Percentiles rank a stretch among this genome's conserved stretches.
phyloP scores from a whole-genome alignment of 2,888 invertebrate species.

The Ligdia adustata region DNA sequence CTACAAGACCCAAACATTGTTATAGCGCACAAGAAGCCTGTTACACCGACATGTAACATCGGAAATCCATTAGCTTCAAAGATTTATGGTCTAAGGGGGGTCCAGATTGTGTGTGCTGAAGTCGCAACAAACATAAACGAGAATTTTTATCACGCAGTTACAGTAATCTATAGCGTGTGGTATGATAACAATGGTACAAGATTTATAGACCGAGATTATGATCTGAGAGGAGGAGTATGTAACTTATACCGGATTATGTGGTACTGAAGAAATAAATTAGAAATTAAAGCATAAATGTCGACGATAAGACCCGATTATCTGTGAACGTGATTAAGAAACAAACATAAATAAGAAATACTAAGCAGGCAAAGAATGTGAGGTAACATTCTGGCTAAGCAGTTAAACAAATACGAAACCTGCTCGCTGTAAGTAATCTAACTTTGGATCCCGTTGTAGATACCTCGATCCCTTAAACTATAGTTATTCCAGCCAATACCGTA shows the following conservation, averaged over 20 bases:
- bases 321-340: background rate
- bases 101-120: constrained; percentile 25
- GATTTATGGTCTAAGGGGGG: constrained; percentile 36
- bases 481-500: constrained; percentile 58
- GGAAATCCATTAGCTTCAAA: constrained; percentile 44
- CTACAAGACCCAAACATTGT: constrained; percentile 38
- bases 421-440: constrained; percentile 7
- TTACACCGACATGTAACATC: constrained; percentile 49
- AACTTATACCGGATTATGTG: constrained; percentile 4
- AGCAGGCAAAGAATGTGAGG: background rate
- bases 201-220: constrained; percentile 23
- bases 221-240: constrained; percentile 6
- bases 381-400: background rate
- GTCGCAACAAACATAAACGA: constrained; percentile 23
- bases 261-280: constrained; percentile 8
- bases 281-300: constrained; percentile 1
- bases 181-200: constrained; percentile 23
- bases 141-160: constrained; percentile 21
- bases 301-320: background rate
- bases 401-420: constrained; percentile 1
- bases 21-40: constrained; percentile 43
- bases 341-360: no score
- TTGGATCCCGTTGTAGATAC: constrained; percentile 20
- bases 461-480: constrained; percentile 34
- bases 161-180: constrained; percentile 18